Evolutionary conservation across 2,888 invertebrate species (phyloP), one percentile per base, ranked within the genome.

Genomic region (Conops quadrifasciatus): DNA sequence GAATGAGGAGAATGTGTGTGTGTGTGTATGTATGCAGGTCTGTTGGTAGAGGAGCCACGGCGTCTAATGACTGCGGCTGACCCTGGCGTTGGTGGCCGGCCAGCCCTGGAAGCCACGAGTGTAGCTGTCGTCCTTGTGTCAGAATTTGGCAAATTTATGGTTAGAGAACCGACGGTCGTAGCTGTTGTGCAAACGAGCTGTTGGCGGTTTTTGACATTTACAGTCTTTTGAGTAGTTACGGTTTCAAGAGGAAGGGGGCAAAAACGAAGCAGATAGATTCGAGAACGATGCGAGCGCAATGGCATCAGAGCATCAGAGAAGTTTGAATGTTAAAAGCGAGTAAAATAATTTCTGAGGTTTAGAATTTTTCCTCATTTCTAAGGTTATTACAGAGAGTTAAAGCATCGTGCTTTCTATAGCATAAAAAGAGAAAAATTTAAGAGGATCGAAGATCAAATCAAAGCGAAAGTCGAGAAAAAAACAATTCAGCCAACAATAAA

Each of bases 141-240:
- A 53, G 53, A 66, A 66, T 66, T 66, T 43, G 2, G 66, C 19
- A 53, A 66, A 66, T 53, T 66, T 66, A 66, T 66, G 53, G 21
- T 56, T 30, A 28, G 66, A 53, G 36, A 53, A 66, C 26, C 26
- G 28, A 56, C 47, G 66, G 30, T 36, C 1, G 63, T 47, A 24
- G 21, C 24, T 16, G 53, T 16, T 15, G 53, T 66, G 66, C 67
- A 45, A 67, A 67, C 67, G 68, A 62, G 51, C 62, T 62, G 68
- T 60, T 60, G 62, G 56, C 58, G 67, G 67, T 67, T 67, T 67
- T 49, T 58, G 47, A 49, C 47, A 62, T 62, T 60, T 19, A 62
- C 36, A 24, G 62, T 36, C 62, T 60, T 68, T 51, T 24, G 19
- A 36, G 24, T 63, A 19, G 43, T 45, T n/a, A 24, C 7, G 63